phyloP scores from a whole-genome alignment of 2,888 invertebrate species.

The Coleophora flavipennella region DNA sequence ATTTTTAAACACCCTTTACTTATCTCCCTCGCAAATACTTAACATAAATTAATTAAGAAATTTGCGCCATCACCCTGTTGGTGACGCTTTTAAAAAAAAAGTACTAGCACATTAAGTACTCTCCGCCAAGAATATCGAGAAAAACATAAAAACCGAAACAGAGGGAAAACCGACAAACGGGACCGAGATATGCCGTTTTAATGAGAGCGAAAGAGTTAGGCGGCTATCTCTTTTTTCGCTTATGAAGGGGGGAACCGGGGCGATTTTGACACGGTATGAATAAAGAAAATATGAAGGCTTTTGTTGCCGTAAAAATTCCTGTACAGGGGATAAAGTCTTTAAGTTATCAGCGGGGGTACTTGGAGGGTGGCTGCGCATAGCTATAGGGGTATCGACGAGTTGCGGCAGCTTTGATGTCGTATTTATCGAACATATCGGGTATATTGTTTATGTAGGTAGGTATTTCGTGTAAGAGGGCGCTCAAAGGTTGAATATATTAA shows the following conservation, averaged over 20 bases:
- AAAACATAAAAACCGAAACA: slow-evolving; percentile 62
- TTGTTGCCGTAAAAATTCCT: slow-evolving; percentile 71
- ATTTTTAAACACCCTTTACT: slow-evolving; percentile 44
- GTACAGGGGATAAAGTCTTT: slow-evolving; percentile 70
- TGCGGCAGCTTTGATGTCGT: slow-evolving; percentile 30
- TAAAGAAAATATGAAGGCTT: slow-evolving; percentile 72
- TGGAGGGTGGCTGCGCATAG: slow-evolving; percentile 31
- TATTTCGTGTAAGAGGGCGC: slow-evolving; percentile 51
- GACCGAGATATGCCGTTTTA: slow-evolving; percentile 39
- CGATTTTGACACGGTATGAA: slow-evolving; percentile 68
- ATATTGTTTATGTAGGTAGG: slow-evolving; percentile 34
- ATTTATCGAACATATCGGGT: slow-evolving; percentile 45
- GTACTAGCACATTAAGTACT: slow-evolving; percentile 47
- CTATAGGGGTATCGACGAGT: slow-evolving; percentile 12
- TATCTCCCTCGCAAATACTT: slow-evolving; percentile 43
- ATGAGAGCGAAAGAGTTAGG: slow-evolving; percentile 61
- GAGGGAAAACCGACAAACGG: slow-evolving; percentile 36
- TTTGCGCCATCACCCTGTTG: slow-evolving; percentile 57
- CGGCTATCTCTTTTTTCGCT: slow-evolving; percentile 51
- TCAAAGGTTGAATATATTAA: slow-evolving; percentile 59
- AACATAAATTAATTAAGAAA: slow-evolving; percentile 70
- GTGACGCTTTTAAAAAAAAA: slow-evolving; percentile 45
- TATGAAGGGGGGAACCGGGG: slow-evolving; percentile 44
- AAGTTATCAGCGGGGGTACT: slow-evolving; percentile 61
- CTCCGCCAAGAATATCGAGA: slow-evolving; percentile 45